Evolutionary conservation across 1,140 invertebrate species (phyloP), one percentile per base, ranked within the genome.

Genomic region (Meloidogyne exigua): DNA sequence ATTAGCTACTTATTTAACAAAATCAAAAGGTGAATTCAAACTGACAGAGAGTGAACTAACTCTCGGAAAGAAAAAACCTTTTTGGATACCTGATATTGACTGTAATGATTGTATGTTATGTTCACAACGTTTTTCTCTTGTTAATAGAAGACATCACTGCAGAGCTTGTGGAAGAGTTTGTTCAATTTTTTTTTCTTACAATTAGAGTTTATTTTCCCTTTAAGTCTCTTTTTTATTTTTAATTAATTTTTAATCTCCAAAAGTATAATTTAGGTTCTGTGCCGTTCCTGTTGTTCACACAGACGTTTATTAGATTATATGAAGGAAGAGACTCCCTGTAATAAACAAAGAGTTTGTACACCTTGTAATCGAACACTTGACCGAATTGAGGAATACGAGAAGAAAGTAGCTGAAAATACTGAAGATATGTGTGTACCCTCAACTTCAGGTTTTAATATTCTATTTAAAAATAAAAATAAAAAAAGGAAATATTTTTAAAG

Each of bases 121-220:
- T 49, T 68, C 71, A 15, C n/a, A 44, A 11, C 49, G 71, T 25
- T 80, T 80, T 68, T 75, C 79, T 10, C 25, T 80, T 26, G 73
- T 80, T 32, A 81, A 82, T 77, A 81, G 79, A n/a, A 49, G 79
- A 23, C 79, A 80, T 66, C 79, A 80, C 63, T 80, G 79, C 26
- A 77, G 79, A 15, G 70, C 71, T 44, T 80, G 79, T 62, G 72
- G 72, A 73, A 26, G 72, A 12, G 72, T 64, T 57, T 57, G 18
- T 21, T 57, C 9, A 12, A 18, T n/a, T 57, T n/a, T 18, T 49
- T 49, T 49, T 49, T 18, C 3, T 49, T 49, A 2, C 26, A 39
- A 67, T 32, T 32, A 3, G 65, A 18, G 65, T 18, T 21, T 21
- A 64, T 32, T 26, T 66, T 25, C n/a, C n/a, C n/a, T n/a, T n/a